A percentile compares a stretch with the other conserved stretches of the same genome.
Evolutionary conservation across 1,140 invertebrate species (phyloP).

Genomic region (Meloidogyne floridensis): DNA sequence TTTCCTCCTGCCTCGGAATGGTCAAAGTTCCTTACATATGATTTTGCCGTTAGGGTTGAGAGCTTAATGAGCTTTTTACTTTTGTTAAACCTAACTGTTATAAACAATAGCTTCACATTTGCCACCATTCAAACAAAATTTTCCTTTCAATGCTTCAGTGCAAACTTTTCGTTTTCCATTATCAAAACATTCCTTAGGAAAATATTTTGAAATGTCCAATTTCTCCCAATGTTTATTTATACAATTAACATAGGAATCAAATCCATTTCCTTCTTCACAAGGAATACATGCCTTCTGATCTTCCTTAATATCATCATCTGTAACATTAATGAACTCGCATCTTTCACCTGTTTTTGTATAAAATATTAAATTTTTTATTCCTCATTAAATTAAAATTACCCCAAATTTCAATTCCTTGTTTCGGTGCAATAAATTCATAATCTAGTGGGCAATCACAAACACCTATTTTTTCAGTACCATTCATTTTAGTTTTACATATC

Average conservation of each 20-base stretch:
- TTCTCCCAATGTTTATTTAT: not conserved
- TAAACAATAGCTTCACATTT: conserved; percentile 11
- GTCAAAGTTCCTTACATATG: too few relatives aligned
- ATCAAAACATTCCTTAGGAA: conserved; percentile 5
- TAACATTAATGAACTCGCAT: conserved; percentile 15
- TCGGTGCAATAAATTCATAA: not conserved
- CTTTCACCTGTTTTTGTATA: not conserved
- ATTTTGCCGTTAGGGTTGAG: too few relatives aligned
- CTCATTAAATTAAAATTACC: not conserved
- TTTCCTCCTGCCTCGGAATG: too few relatives aligned
- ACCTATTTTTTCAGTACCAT: not conserved
- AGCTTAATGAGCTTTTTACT: too few relatives aligned
- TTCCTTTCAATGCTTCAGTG: not conserved
- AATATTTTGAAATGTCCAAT: not conserved
- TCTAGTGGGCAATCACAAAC: conserved; percentile 34
- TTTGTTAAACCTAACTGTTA: not conserved
- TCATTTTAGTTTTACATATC: conserved; percentile 25
- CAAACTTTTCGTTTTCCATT: conserved; percentile 3
- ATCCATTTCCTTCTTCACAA: not conserved
- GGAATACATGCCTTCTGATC: not conserved
- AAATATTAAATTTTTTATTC: not conserved
- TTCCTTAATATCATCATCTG: not conserved
- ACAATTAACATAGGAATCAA: not conserved
- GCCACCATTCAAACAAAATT: conserved; percentile 29
- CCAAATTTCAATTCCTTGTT: conserved; percentile 8